phyloP scores from a whole-genome alignment of 30 jellyfish, hydroid and myxozoan species.

The Aurelia aurita complex sp. Pacific region DNA sequence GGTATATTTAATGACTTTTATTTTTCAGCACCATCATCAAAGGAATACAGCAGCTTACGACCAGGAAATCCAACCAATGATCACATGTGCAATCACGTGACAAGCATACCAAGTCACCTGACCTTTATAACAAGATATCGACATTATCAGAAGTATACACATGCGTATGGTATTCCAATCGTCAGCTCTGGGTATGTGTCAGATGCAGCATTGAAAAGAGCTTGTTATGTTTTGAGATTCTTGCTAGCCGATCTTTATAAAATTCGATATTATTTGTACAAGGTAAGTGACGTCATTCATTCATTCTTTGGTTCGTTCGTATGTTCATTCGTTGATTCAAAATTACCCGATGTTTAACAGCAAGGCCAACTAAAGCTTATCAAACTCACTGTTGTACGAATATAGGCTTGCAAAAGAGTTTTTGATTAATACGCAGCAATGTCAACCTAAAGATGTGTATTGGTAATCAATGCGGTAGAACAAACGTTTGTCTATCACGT shows the following conservation, averaged over 20 bases:
- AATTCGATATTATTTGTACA: constrained; percentile 64
- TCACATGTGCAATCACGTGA: constrained; percentile 60
- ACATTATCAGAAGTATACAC: constrained; percentile 70
- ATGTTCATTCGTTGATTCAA: too few species aligned
- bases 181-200: constrained; percentile 67
- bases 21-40: neutral
- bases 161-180: constrained; percentile 83
- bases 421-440: too few species aligned
- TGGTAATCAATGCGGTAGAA: too few species aligned
- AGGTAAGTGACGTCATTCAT: constrained; percentile 19
- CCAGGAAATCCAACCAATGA: constrained; percentile 63
- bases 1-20: too few species aligned
- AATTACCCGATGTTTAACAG: too few species aligned
- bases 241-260: constrained; percentile 59
- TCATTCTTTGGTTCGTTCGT: neutral
- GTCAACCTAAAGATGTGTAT: too few species aligned
- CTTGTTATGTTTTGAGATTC: constrained; percentile 75
- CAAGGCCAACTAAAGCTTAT: too few species aligned
- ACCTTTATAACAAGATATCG: constrained; percentile 67
- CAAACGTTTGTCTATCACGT: too few species aligned
- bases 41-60: constrained; percentile 24
- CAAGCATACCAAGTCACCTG: constrained; percentile 63
- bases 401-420: too few species aligned
- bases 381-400: too few species aligned
- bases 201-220: constrained; percentile 74